phyloP scores from a whole-genome alignment of 2,797 vertebrate species.

The Alectoris magna region DNA sequence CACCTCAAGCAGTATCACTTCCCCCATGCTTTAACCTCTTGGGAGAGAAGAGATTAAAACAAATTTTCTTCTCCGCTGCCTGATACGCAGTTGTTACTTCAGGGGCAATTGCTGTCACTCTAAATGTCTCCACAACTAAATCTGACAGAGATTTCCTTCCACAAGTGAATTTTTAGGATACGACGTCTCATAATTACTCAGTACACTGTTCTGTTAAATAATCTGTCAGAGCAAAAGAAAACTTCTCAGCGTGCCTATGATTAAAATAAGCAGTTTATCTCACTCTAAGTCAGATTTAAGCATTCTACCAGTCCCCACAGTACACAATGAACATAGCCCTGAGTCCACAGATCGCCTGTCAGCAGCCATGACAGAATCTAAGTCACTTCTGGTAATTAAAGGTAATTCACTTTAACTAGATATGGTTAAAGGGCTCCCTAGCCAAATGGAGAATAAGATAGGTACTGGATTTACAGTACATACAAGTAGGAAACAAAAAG shows the following conservation, averaged over 20 bases:
- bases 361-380: not conserved
- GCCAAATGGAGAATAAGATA: not conserved
- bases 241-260: not conserved
- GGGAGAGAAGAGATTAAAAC: not conserved
- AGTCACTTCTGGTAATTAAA: slow-evolving; percentile 41
- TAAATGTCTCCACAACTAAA: slow-evolving; percentile 1
- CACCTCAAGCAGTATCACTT: not conserved
- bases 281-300: slow-evolving; percentile 23
- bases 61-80: not conserved
- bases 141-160: not conserved
- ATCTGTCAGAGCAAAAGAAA: not conserved
- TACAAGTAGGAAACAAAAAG: not conserved
- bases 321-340: not conserved
- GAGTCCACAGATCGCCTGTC: not conserved
- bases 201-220: slow-evolving; percentile 21
- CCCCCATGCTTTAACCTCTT: slow-evolving; percentile 9
- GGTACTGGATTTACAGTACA: not conserved
- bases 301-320: not conserved
- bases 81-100: not conserved
- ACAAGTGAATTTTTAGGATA: slow-evolving; percentile 13
- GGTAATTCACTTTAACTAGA: not conserved
- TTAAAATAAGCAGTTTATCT: slow-evolving; percentile 3
- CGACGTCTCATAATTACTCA: not conserved
- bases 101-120: not conserved
- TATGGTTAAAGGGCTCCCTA: not conserved